Evolutionary conservation across 1,140 invertebrate genomes (phyloP).

Genomic region (Dreissena polymorpha): DNA sequence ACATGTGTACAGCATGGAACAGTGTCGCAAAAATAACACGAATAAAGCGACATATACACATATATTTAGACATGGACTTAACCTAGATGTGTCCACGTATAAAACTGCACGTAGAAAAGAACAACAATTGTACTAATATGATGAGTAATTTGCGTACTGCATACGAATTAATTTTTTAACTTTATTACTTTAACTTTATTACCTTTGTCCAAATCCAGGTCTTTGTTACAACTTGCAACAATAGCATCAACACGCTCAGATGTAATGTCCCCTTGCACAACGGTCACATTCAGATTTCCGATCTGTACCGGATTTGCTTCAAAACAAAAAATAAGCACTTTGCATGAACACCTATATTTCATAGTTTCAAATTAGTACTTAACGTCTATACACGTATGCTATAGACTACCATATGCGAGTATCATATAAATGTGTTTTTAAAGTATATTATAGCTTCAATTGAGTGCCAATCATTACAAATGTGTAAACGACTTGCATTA

Average conservation of each 20-base stretch:
- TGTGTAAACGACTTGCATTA: no score
- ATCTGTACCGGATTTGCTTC: background rate
- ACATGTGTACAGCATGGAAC: no score
- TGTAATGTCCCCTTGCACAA: slow-evolving; percentile 30
- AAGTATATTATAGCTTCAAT: no score
- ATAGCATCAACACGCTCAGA: slow-evolving; percentile 15
- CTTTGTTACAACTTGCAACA: slow-evolving; percentile 38
- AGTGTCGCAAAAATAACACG: no score
- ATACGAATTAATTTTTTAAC: background rate
- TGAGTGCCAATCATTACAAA: no score
- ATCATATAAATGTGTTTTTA: no score
- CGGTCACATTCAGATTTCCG: background rate
- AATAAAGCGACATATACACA: background rate
- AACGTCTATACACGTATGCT: no score
- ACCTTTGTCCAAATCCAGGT: slow-evolving; percentile 30
- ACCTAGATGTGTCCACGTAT: background rate
- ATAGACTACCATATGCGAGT: no score
- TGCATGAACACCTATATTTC: no score
- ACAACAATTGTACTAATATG: background rate
- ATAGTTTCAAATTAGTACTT: no score
- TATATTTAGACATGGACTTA: no score
- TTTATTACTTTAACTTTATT: background rate
- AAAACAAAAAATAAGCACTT: background rate
- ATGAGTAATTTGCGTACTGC: background rate
- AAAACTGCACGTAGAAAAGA: background rate